Base-by-base conservation (phyloP, 53 echinoderm and acorn worm species). In the Antedon mediterranea region DNA sequence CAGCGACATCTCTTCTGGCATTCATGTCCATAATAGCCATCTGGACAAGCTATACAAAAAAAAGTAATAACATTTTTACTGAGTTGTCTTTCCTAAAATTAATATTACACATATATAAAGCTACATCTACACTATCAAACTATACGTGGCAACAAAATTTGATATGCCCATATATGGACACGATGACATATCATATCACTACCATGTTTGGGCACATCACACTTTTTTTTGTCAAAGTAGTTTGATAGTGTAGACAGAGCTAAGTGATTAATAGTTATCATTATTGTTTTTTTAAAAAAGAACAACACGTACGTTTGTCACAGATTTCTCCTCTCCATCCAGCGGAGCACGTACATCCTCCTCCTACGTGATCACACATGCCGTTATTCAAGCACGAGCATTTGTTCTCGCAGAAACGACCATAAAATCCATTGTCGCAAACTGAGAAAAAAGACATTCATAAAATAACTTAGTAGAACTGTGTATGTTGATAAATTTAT, bases 291-390 rank as follows among this genome's bases (percentile, higher is more conserved):
- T n/a, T n/a, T n/a, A n/a, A n/a, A n/a, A n/a, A n/a, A n/a, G n/a
- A n/a, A n/a, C n/a, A 15, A 29, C 20, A 78, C 81, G 74, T 32
- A 95, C 97, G 82, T 84, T 89, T 97, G 28, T 92, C 89, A 76
- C 97, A 97, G 76, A 97, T 87, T 31, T 83, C 75, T 31, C 92
- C 97, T 27, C 85, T 85, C 92, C 88, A 97, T 31, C 98, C 98
- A 9, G 92, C 85, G 28, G 89, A 87, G 75, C 98, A 97, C 71
- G 92, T 97, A 78, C 98, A 97, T 30, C 92, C 98, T 43, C 98
- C 98, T 0, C 88, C 88, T 34, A 93, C 88, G 0, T 92, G 89
- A 79, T 97, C 98, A 74, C 98, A 97, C 27, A 89, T 92, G 0
- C 91, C 92, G 34, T 86, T 89, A 80, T 97, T 97, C 57, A 83